phyloP scores from a whole-genome alignment of 2,113 vertebrate species.

The Petrocephalus zakoni region DNA sequence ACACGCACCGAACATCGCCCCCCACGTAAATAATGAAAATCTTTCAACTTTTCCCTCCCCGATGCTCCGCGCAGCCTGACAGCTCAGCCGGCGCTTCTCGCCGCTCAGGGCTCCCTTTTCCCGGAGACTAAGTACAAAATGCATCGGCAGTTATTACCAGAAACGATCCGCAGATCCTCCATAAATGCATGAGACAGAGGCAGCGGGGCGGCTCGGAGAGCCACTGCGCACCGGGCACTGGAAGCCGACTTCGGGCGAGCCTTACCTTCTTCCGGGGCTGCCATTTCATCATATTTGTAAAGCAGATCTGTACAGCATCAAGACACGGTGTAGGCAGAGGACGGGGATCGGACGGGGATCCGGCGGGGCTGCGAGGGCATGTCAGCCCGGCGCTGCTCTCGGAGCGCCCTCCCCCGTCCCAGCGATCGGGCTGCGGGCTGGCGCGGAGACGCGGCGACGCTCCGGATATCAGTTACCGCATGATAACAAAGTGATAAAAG shows the following conservation, averaged over 20 bases:
- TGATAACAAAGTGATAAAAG: background rate
- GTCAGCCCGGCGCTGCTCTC: conserved; percentile 55
- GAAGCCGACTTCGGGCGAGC: background rate
- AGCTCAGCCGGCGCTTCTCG: background rate
- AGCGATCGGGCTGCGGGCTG: background rate
- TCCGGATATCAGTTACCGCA: background rate
- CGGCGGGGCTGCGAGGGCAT: conserved; percentile 48
- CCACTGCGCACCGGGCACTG: background rate
- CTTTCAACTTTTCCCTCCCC: background rate
- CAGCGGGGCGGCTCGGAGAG: no score
- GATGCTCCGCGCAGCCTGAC: background rate
- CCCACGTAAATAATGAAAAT: background rate
- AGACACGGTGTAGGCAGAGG: conserved; percentile 58
- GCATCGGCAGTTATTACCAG: background rate
- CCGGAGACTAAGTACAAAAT: background rate
- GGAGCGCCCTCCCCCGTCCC: background rate
- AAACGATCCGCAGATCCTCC: background rate
- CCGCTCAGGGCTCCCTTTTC: background rate
- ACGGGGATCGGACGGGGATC: conserved; percentile 45
- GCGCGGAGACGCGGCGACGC: background rate
- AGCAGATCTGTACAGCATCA: conserved; percentile 66
- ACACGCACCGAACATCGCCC: background rate
- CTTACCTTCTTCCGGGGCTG: conserved; percentile 97
- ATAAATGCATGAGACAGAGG: background rate
- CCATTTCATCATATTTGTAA: conserved; percentile 98